A percentile compares a stretch with the other conserved stretches of the same genome.
Conservation (phyloP, 2,797 vertebrate species). For the Toxotes lorentzi region DNA sequence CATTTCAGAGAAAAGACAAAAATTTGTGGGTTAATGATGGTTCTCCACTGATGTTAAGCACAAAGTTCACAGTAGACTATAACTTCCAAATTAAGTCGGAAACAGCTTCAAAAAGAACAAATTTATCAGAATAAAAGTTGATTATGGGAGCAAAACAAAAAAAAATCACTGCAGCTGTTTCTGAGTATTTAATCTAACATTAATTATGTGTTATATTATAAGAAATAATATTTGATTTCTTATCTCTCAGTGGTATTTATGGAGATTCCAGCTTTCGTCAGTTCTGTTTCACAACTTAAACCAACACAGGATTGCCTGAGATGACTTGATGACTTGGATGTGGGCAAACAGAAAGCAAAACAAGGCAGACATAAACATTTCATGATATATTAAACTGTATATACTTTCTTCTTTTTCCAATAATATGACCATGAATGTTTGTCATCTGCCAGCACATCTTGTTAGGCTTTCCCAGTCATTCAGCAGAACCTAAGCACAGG, state of each 20-base stretch:
- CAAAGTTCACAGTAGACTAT: conserved; percentile 20
- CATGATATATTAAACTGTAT: neutral
- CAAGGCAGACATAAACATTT: neutral
- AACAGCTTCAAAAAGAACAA: conserved; percentile 16
- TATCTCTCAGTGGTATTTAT: neutral
- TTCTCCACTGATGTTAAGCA: neutral
- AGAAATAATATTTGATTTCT: neutral
- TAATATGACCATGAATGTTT: neutral
- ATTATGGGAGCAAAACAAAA: conserved; percentile 13
- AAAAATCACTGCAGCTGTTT: conserved; percentile 26
- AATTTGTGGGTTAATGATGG: neutral
- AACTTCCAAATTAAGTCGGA: conserved; percentile 26
- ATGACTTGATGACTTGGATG: conserved; percentile 5
- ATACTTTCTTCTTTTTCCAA: neutral
- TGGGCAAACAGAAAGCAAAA: conserved; percentile 16
- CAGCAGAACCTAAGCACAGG: neutral
- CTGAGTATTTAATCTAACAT: conserved; percentile 32
- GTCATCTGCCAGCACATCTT: neutral
- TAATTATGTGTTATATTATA: conserved; percentile 7
- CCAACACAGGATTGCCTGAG: neutral
- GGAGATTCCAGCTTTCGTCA: neutral
- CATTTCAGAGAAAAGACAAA: neutral
- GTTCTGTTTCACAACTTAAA: conserved; percentile 13
- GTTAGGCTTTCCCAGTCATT: neutral
- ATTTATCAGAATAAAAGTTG: conserved; percentile 22